Percentiles rank a stretch among this genome's conserved stretches.
These are phyloP conservation scores for Antrozous pallidus DNA, from an alignment of 2,797 vertebrate species.

Conservation along the genomic window DNA sequence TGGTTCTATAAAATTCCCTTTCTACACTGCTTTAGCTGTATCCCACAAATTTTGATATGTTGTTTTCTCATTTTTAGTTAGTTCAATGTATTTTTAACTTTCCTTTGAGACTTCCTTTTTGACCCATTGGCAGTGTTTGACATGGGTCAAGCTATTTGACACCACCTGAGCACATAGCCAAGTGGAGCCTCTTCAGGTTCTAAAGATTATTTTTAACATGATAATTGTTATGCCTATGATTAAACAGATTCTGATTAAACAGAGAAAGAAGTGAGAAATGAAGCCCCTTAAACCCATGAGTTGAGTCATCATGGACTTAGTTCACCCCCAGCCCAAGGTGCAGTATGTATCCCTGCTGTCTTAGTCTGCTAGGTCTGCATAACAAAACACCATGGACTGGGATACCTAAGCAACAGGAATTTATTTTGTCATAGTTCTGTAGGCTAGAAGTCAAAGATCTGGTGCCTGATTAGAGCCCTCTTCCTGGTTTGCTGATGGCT, in stretches of 20 bases:
- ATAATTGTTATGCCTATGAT: not conserved
- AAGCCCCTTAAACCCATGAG: not conserved
- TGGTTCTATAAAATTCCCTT: not conserved
- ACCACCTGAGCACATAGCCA: not conserved
- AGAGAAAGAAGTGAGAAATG: not conserved
- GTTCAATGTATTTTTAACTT: not conserved
- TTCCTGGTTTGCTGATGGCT: not conserved
- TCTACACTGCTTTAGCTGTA: not conserved
- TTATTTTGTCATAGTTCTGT: not conserved
- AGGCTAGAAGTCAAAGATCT: not conserved
- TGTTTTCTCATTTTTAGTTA: slow-evolving; percentile 2
- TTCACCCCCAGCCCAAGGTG: not conserved
- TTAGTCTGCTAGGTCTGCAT: not conserved
- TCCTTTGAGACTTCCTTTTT: not conserved
- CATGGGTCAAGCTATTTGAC: not conserved
- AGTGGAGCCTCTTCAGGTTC: not conserved
- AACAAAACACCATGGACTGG: not conserved
- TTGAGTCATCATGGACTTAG: not conserved
- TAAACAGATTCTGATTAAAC: not conserved
- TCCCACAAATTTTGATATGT: not conserved
- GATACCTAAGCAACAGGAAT: not conserved
- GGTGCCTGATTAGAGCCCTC: not conserved
- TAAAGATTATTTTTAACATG: not conserved
- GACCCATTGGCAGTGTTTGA: not conserved
- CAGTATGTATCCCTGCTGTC: not conserved